Evolutionary conservation across 2,888 invertebrate species (phyloP), one percentile per base, ranked within the genome.

Genomic region (Caradrina kadenii): DNA sequence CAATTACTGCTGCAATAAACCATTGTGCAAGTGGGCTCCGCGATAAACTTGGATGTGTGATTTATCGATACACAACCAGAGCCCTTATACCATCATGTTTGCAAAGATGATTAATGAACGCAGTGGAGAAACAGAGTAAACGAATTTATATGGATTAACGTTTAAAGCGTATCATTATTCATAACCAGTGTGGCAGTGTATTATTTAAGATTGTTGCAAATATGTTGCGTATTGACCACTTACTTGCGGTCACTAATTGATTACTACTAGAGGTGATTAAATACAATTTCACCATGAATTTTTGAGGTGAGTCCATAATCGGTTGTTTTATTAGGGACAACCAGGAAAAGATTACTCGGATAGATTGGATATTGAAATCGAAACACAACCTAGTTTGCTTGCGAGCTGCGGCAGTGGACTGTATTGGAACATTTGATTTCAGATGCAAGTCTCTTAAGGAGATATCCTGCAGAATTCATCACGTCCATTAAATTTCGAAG

Each of bases 1-100:
- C 89, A 91, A 93, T 93, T 92, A 90, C 85, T 76, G 80, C 79
- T 82, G 86, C 84, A 87, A 88, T 88, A 86, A 85, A 85, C 74
- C 79, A 88, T 91, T 91, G 90, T 87, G 91, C 81, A 90, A 92
- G 87, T 79, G 75, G 66, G 81, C 66, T 69, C 63, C 39, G 49
- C 85, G 84, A 89, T 86, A 88, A 86, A 86, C 81, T 78, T 79
- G 26, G 50, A 78, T 79, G 63, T 83, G 79, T 80, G 82, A 84
- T 84, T 86, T 87, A 87, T 83, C 63, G 81, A 75, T 65, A 61
- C 66, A 76, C 58, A 68, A 72, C 60, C 62, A 45, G 11, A 59
- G 63, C 50, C 55, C 69, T 70, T 70, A 73, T 42, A 73, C 52
- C 60, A 77, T 63, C 39, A 61, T 56, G 65, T 74, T 77, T 21